A percentile compares a stretch with the other conserved stretches of the same genome.
Evolutionary conservation across 2,797 vertebrate genomes (phyloP).

Genomic region (Betta splendens): DNA sequence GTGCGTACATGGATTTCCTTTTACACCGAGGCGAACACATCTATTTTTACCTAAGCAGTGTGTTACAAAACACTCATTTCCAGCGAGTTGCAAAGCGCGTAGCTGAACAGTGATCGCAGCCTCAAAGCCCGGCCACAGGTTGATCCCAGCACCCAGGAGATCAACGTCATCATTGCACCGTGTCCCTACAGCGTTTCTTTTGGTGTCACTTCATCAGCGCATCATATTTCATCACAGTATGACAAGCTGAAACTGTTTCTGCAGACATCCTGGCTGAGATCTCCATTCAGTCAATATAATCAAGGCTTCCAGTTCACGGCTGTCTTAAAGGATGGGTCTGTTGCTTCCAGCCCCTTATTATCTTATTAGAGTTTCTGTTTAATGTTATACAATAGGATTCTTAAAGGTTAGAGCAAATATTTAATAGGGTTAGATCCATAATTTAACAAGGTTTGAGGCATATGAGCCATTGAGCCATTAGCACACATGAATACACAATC

Average conservation of each 20-base stretch:
- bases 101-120: slow-evolving; percentile 30
- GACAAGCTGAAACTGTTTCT: slow-evolving; percentile 3
- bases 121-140: slow-evolving; percentile 14
- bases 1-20: slow-evolving; percentile 31
- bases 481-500: slow-evolving; percentile 13
- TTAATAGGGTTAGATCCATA: slow-evolving; percentile 1
- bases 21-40: slow-evolving; percentile 28
- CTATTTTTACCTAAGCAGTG: slow-evolving; percentile 32
- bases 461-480: background rate
- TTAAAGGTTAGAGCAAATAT: slow-evolving; percentile 2
- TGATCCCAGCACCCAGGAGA: background rate
- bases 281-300: background rate
- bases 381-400: background rate
- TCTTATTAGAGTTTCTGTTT: background rate
- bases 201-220: background rate
- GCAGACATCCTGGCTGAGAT: background rate
- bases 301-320: slow-evolving; percentile 5
- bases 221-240: background rate
- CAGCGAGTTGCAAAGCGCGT: slow-evolving; percentile 46
- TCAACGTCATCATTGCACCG: background rate
- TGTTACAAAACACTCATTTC: slow-evolving; percentile 50
- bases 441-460: slow-evolving; percentile 9
- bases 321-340: background rate
- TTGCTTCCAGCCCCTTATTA: background rate
- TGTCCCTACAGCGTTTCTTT: background rate